These are phyloP conservation scores for Agrilus biguttatus DNA, from an alignment of 2,888 invertebrate genomes.

Conservation along the genomic window DNA sequence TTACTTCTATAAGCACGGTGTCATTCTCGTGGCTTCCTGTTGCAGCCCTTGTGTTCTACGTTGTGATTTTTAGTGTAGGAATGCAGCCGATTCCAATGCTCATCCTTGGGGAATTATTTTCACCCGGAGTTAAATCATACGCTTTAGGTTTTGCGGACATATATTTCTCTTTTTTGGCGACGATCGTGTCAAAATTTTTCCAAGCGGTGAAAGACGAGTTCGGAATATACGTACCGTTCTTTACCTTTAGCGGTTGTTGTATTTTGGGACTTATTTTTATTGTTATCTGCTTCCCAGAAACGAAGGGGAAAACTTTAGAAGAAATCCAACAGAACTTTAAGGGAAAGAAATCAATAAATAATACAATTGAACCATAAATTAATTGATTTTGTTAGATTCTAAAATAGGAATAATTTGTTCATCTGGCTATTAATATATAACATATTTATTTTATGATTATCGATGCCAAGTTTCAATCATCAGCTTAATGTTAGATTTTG, in stretches of 20 bases:
- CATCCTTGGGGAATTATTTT: slow-evolving; percentile 35
- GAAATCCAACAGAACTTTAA: slow-evolving; percentile 50
- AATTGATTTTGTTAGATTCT: too few species aligned
- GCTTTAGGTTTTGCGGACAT: slow-evolving; percentile 37
- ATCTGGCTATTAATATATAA: too few species aligned
- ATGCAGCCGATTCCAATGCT: slow-evolving; percentile 35
- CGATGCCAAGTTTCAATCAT: too few species aligned
- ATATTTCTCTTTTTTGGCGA: slow-evolving; percentile 31
- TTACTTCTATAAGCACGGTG: slow-evolving; percentile 17
- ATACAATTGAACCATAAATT: too few species aligned
- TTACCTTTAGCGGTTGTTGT: slow-evolving; percentile 47
- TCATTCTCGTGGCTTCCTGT: slow-evolving; percentile 29
- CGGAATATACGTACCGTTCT: slow-evolving; percentile 50
- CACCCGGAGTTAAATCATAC: slow-evolving; percentile 36
- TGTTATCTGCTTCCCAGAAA: slow-evolving; percentile 47
- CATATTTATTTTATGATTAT: too few species aligned
- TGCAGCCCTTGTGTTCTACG: slow-evolving; percentile 29
- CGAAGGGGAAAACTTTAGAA: slow-evolving; percentile 55
- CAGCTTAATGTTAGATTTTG: too few species aligned
- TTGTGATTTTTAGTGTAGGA: slow-evolving; percentile 32
- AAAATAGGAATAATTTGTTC: too few species aligned
- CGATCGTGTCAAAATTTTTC: slow-evolving; percentile 32
- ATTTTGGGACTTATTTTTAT: slow-evolving; percentile 46
- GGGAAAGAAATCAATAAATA: slow-evolving; percentile 1
- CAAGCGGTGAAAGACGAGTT: slow-evolving; percentile 37